A percentile compares a stretch with the other conserved stretches of the same genome.
phyloP scores from a whole-genome alignment of 2,113 vertebrate genomes.

The Reinhardtius hippoglossoides region DNA sequence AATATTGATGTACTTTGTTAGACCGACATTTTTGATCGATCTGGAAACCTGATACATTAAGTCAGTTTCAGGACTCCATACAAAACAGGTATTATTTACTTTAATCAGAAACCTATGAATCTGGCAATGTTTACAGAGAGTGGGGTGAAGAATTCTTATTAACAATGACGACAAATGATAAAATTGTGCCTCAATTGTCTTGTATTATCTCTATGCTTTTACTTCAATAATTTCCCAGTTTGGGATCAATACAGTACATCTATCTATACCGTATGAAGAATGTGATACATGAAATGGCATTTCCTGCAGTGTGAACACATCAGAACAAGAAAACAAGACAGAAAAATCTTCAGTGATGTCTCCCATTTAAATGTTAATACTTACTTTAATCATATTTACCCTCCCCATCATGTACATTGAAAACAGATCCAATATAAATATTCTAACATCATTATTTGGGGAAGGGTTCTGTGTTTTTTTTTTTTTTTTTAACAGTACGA shows the following conservation, averaged over 20 bases:
- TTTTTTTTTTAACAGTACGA: conserved; percentile 49
- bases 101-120: background rate
- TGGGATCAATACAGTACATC: too few species aligned
- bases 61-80: conserved; percentile 5
- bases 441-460: conserved; percentile 49
- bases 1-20: too few species aligned
- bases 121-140: conserved; percentile 11
- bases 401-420: conserved; percentile 47
- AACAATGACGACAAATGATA: conserved; percentile 5
- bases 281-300: conserved; percentile 40
- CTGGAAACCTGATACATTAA: conserved; percentile 2
- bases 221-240: too few species aligned
- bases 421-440: conserved; percentile 77
- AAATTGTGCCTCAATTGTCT: conserved; percentile 25
- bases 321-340: conserved; percentile 24
- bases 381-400: background rate
- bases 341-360: conserved; percentile 56
- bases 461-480: background rate
- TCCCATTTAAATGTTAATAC: conserved; percentile 61
- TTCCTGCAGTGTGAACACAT: conserved; percentile 39
- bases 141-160: background rate
- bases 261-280: conserved; percentile 8
- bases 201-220: background rate
- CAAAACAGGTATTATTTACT: background rate
- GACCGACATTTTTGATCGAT: too few species aligned